Conservation (phyloP, 2,797 vertebrate species). For the Schizothorax lantsangensis region DNA sequence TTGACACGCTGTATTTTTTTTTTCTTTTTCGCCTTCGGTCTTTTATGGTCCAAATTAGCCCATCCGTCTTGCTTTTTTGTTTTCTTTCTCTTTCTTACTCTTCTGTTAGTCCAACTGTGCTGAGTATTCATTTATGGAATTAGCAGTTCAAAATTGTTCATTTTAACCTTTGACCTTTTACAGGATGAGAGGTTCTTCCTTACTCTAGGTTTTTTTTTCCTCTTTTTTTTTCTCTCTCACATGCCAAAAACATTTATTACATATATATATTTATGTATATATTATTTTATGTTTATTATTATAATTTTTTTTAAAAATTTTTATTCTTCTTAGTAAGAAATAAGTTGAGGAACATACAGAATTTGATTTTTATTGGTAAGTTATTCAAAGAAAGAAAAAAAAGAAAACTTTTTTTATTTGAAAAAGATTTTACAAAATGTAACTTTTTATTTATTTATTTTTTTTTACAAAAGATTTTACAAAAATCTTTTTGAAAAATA, state of each 20-base stretch:
- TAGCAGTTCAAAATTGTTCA: not conserved
- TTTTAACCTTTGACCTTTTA: conserved; percentile 25
- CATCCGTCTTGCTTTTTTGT: conserved; percentile 5
- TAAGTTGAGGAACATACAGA: not conserved
- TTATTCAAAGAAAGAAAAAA: not conserved
- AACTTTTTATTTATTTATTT: too few relatives aligned
- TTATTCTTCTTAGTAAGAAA: too few relatives aligned
- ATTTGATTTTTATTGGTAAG: not conserved
- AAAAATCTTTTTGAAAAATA: not conserved
- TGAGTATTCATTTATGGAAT: conserved; percentile 20
- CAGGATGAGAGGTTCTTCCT: not conserved
- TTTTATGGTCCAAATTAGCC: conserved; percentile 3
- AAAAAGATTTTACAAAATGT: too few relatives aligned
- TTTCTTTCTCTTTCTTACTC: not conserved
- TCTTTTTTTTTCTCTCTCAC: not conserved
- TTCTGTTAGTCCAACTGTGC: not conserved
- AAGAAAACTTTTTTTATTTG: not conserved
- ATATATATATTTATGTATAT: too few relatives aligned
- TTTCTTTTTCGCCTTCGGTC: not conserved
- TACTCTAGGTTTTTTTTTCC: not conserved
- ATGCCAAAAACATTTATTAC: not conserved
- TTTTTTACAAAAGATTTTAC: too few relatives aligned
- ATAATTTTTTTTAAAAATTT: too few relatives aligned
- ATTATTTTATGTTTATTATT: not conserved
- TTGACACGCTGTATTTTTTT: conserved; percentile 30